phyloP scores from a whole-genome alignment of 2,113 vertebrate species.

The Ivindomyrus marchei region DNA sequence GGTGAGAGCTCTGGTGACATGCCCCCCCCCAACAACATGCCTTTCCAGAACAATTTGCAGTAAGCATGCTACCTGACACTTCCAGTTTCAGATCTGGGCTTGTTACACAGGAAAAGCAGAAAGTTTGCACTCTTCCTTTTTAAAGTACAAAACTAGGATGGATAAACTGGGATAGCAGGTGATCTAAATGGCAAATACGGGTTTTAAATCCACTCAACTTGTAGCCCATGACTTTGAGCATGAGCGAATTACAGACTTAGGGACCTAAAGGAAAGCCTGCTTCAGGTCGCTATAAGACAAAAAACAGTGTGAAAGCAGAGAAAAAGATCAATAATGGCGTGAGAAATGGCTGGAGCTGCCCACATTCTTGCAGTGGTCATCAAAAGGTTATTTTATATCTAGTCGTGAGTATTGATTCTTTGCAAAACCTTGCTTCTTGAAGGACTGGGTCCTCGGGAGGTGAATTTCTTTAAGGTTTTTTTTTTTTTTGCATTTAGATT shows the following conservation, averaged over 20 bases:
- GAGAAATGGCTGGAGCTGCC: conserved; percentile 64
- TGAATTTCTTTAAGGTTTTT: conserved; percentile 58
- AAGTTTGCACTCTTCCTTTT: neutral
- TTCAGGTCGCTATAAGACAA: conserved; percentile 53
- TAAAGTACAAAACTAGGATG: neutral
- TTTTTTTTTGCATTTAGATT: conserved; percentile 57
- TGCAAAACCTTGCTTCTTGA: conserved; percentile 55
- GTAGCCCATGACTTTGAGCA: neutral
- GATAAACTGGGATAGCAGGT: neutral
- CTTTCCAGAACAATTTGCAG: neutral
- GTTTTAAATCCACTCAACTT: neutral
- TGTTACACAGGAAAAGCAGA: neutral
- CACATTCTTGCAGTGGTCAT: conserved; percentile 74
- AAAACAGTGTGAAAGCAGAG: conserved; percentile 36
- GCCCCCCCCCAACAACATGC: neutral
- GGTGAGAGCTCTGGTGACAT: neutral
- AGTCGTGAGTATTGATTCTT: conserved; percentile 78
- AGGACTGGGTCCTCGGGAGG: conserved; percentile 50
- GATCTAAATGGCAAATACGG: neutral
- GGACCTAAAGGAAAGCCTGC: conserved; percentile 12
- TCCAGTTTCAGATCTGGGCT: neutral
- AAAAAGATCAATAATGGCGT: conserved; percentile 71
- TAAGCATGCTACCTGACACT: neutral
- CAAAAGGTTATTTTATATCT: conserved; percentile 87
- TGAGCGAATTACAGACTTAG: conserved; percentile 23